Evolutionary conservation across 2,888 invertebrate genomes (phyloP), one percentile per base, ranked within the genome.

Genomic region (Bhutanitis thaidina): DNA sequence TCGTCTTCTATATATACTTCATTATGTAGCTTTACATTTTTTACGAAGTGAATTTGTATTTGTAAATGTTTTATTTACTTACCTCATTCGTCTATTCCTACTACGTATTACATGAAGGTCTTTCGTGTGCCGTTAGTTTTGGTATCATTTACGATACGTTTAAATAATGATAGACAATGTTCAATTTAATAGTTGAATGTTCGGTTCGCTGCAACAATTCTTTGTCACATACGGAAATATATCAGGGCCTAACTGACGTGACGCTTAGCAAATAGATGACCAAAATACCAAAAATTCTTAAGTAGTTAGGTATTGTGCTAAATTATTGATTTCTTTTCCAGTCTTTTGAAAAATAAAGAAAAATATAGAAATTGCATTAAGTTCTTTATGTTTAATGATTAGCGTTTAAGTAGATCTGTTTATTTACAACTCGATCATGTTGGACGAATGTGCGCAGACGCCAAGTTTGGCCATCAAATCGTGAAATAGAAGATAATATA

Each of bases 71-170:
- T 78, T 46, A 59, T 62, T 62, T 64, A 84, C 83, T 62, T 64
- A 84, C 83, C 81, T 83, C 82, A 80, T 72, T 75, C 63, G 68
- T 77, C 66, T 82, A 80, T 80, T 83, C 77, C 77, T 80, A 78
- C 54, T 60, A 56, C 59, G 63, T 73, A 68, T 71, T 64, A 67
- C 73, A 75, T 70, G 74, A 77, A 67, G 49, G 38, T 58, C 61
- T 57, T 69, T 74, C 69, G 69, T 77, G 74, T 75, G 67, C 72
- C 62, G 62, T 58, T 78, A 73, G 70, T 67, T 70, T 71, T 71
- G 59, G 71, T 78, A 77, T 77, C 74, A 68, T 72, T 71, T 64
- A 68, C 55, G 77, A 76, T 78, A 75, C 43, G 36, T 71, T 60
- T 59, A 27, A 7, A 27, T 61, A 61, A 59, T 30, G n/a, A n/a